These are phyloP conservation scores for Triplophysa tibetana DNA, from an alignment of 2,113 vertebrate species.

Conservation along the genomic window DNA sequence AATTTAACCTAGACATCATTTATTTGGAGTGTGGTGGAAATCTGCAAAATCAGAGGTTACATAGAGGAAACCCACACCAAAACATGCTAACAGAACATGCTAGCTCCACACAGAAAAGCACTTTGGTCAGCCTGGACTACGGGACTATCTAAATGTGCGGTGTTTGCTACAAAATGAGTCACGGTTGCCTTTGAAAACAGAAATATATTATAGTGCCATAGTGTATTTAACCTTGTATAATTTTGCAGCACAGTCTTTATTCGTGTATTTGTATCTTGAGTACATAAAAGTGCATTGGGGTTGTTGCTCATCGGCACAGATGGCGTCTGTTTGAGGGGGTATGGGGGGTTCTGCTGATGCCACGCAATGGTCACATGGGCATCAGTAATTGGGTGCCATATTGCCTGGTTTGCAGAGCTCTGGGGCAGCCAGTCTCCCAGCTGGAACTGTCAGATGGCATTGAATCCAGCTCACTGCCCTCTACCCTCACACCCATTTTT, in stretches of 20 bases:
- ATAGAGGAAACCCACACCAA: too few species aligned
- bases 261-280: constrained; percentile 60
- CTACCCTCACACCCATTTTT: constrained; percentile 57
- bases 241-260: constrained; percentile 29
- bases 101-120: too few species aligned
- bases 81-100: too few species aligned
- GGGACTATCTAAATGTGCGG: too few species aligned
- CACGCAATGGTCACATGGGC: constrained; percentile 77
- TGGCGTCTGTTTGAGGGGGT: constrained; percentile 67
- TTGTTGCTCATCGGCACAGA: constrained; percentile 80
- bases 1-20: too few species aligned
- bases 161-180: too few species aligned
- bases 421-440: constrained; percentile 77
- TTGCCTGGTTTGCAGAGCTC: constrained; percentile 78
- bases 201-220: constrained; percentile 7
- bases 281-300: constrained; percentile 69
- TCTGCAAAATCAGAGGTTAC: too few species aligned
- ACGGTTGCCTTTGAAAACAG: background rate
- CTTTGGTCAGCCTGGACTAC: too few species aligned
- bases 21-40: too few species aligned
- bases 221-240: background rate
- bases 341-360: constrained; percentile 63
- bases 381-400: constrained; percentile 81
- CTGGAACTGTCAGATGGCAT: constrained; percentile 82
- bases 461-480: constrained; percentile 78